A percentile compares a stretch with the other conserved stretches of the same genome.
Conservation (phyloP, 1,140 invertebrate genomes). For the Drosophila takahashii region DNA sequence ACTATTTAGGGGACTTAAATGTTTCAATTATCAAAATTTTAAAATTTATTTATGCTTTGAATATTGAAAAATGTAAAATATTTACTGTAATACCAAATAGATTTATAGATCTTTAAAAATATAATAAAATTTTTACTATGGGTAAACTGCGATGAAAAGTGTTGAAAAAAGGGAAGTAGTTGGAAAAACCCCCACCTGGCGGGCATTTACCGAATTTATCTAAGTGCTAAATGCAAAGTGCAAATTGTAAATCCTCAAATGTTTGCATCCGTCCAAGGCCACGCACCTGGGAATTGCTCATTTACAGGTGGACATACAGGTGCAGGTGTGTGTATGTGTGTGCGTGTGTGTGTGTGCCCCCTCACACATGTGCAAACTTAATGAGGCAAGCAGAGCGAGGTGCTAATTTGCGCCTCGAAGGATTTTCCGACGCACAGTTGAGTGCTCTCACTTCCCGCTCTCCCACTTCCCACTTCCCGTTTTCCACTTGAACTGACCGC, state of each 20-base stretch:
- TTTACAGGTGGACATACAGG: constrained; percentile 22
- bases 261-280: constrained; percentile 44
- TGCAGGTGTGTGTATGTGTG: background rate
- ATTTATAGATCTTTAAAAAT: background rate
- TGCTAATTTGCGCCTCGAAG: constrained; percentile 77
- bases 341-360: constrained; percentile 4
- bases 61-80: background rate
- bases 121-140: background rate
- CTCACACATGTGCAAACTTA: constrained; percentile 55
- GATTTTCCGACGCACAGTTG: constrained; percentile 64
- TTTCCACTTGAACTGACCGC: constrained; percentile 24
- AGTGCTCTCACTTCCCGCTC: constrained; percentile 7
- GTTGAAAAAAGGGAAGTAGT: constrained; percentile 17
- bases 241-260: constrained; percentile 51
- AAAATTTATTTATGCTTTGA: background rate
- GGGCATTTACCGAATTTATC: constrained; percentile 52
- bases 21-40: background rate
- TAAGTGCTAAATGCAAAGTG: constrained; percentile 51
- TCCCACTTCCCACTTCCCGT: background rate
- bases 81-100: too few relatives aligned
- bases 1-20: too few relatives aligned
- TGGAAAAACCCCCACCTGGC: constrained; percentile 1
- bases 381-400: constrained; percentile 65
- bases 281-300: constrained; percentile 50
- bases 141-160: too few relatives aligned